phyloP scores from a whole-genome alignment of 2,797 vertebrate genomes.

The Protonibea diacanthus region DNA sequence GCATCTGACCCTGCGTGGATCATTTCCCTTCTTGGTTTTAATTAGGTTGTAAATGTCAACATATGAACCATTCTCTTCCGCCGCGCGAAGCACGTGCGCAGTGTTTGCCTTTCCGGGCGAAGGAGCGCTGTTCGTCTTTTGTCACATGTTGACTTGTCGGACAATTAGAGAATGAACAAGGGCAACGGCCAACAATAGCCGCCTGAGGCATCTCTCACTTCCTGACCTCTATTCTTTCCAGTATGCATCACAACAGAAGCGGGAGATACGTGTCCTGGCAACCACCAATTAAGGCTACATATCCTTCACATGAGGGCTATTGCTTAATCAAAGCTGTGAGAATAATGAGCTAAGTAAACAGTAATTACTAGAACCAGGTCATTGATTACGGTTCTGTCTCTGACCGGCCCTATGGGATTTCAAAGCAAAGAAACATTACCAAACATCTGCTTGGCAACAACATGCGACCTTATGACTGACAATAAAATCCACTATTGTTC shows the following conservation, averaged over 20 bases:
- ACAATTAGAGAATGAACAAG: conserved; percentile 69
- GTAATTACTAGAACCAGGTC: conserved; percentile 70
- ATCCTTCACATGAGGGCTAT: conserved; percentile 59
- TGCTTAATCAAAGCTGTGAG: conserved; percentile 67
- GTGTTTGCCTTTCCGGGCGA: conserved; percentile 33
- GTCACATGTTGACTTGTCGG: conserved; percentile 63
- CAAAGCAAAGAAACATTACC: conserved; percentile 15
- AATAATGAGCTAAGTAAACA: conserved; percentile 75
- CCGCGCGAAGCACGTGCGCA: conserved; percentile 26
- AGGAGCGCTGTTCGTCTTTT: conserved; percentile 60
- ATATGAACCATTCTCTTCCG: conserved; percentile 60
- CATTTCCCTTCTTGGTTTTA: conserved; percentile 73
- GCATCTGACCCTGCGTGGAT: conserved; percentile 61
- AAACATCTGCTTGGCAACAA: conserved; percentile 51
- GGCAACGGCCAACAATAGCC: conserved; percentile 56
- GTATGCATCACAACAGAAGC: conserved; percentile 57
- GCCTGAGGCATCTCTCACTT: conserved; percentile 50
- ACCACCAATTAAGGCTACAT: conserved; percentile 74
- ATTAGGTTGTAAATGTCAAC: conserved; percentile 85
- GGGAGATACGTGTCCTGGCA: conserved; percentile 61
- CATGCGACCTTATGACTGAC: neutral
- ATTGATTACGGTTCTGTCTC: conserved; percentile 66
- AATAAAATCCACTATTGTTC: conserved; percentile 25
- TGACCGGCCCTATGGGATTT: conserved; percentile 40
- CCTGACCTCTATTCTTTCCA: conserved; percentile 61